Percentiles rank a stretch among this genome's conserved stretches.
Conservation (phyloP, 2,113 vertebrate species). For the Ariopsis seemanni region DNA sequence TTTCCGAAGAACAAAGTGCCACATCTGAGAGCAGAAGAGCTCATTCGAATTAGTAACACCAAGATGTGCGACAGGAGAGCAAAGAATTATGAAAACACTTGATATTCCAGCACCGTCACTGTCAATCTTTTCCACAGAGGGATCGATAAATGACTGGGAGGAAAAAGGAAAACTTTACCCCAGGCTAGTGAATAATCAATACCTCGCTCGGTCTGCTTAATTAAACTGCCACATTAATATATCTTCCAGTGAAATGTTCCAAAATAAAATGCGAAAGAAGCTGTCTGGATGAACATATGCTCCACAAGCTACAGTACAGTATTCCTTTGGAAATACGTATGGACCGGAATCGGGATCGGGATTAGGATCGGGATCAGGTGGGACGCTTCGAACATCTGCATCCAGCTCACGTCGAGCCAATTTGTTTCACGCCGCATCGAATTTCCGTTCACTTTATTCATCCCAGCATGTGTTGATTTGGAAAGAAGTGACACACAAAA, state of each 20-base stretch:
- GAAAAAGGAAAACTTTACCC: constrained; percentile 71
- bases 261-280: constrained; percentile 43
- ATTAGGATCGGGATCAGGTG: neutral
- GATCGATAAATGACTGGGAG: constrained; percentile 72
- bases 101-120: constrained; percentile 61
- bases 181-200: constrained; percentile 73
- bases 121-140: constrained; percentile 59
- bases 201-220: constrained; percentile 65
- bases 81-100: constrained; percentile 38
- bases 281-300: constrained; percentile 15
- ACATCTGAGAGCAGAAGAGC: neutral
- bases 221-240: constrained; percentile 73
- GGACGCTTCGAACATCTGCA: constrained; percentile 9
- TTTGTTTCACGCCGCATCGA: neutral
- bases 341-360: neutral
- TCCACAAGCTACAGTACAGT: neutral
- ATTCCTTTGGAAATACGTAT: constrained; percentile 3
- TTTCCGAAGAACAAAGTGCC: neutral
- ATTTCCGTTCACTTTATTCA: neutral
- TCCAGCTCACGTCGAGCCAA: neutral
- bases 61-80: neutral
- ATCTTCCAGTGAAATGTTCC: constrained; percentile 61
- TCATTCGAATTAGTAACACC: constrained; percentile 1
- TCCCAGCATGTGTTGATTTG: neutral
- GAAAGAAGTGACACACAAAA: neutral